These are phyloP conservation scores for Chloromyia formosa DNA, from an alignment of 2,888 invertebrate genomes.

Conservation along the genomic window DNA sequence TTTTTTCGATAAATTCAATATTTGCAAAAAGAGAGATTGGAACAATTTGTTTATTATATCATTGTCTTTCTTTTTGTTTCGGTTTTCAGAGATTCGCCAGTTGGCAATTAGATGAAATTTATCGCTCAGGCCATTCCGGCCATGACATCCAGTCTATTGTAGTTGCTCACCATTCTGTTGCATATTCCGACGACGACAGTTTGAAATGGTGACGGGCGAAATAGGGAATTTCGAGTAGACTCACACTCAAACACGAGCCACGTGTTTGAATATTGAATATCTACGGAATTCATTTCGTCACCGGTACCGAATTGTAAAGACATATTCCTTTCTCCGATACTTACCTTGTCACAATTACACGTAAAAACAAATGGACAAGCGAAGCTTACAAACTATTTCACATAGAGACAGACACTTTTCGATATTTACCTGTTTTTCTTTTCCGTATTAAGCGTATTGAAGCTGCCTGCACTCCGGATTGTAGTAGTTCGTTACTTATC, in stretches of 20 bases:
- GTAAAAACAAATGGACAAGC: conserved; percentile 3
- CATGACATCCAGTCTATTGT: too few relatives aligned
- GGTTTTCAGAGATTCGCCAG: neutral
- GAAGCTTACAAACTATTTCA: conserved; percentile 26
- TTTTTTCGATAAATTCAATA: conserved; percentile 50
- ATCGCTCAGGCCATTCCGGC: too few relatives aligned
- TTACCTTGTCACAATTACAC: neutral
- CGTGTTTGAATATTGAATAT: neutral
- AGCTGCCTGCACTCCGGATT: conserved; percentile 77
- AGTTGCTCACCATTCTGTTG: too few relatives aligned
- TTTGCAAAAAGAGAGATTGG: conserved; percentile 8
- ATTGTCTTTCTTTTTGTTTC: neutral
- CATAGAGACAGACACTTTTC: conserved; percentile 25
- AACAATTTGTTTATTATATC: conserved; percentile 15
- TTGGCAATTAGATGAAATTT: too few relatives aligned
- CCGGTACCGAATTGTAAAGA: conserved; percentile 40
- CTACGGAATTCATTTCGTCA: neutral
- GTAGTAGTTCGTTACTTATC: conserved; percentile 81
- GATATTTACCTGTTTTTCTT: conserved; percentile 80
- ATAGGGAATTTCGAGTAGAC: neutral
- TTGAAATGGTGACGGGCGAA: neutral
- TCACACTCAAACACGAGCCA: neutral
- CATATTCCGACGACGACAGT: too few relatives aligned
- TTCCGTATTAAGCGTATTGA: conserved; percentile 85
- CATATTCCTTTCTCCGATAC: conserved; percentile 32